Evolutionary conservation across 2,888 invertebrate species (phyloP).

Genomic region (Elysia crispata): DNA sequence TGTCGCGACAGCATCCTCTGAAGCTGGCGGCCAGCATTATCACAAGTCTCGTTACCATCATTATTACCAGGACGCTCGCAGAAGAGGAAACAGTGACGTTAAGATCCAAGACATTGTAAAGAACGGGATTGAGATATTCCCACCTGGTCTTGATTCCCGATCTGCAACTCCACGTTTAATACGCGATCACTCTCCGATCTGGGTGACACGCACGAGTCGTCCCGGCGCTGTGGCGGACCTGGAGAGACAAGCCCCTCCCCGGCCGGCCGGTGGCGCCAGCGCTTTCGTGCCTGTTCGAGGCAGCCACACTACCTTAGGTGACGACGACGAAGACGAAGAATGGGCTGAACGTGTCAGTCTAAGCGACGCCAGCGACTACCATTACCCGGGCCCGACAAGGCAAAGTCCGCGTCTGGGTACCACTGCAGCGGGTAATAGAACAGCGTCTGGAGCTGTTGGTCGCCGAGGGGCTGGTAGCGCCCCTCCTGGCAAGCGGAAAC

Average conservation of each 20-base stretch:
- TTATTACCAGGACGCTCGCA: not conserved
- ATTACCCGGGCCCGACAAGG: constrained; percentile 38
- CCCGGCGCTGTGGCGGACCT: constrained; percentile 48
- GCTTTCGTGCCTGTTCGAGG: too few species aligned
- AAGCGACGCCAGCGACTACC: constrained; percentile 46
- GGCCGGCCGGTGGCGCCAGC: too few species aligned
- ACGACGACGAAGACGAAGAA: constrained; percentile 39
- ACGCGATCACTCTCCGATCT: constrained; percentile 32
- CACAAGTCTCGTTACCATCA: too few species aligned
- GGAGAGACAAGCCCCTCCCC: constrained; percentile 5
- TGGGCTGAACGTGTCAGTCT: constrained; percentile 49
- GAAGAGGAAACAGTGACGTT: not conserved
- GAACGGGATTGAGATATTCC: constrained; percentile 36
- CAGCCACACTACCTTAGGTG: too few species aligned
- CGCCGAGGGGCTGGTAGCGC: constrained; percentile 16
- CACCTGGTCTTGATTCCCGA: constrained; percentile 6
- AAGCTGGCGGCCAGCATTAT: not conserved
- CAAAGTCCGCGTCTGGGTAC: constrained; percentile 29
- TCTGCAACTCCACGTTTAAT: not conserved
- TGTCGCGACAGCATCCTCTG: not conserved
- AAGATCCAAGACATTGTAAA: constrained; percentile 33
- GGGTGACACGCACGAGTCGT: constrained; percentile 43
- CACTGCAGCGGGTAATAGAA: constrained; percentile 14
- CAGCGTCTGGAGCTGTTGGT: too few species aligned
- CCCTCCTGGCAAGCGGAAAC: constrained; percentile 5